phyloP scores from a whole-genome alignment of 2,113 vertebrate genomes.

The Pseudopodoces humilis region DNA sequence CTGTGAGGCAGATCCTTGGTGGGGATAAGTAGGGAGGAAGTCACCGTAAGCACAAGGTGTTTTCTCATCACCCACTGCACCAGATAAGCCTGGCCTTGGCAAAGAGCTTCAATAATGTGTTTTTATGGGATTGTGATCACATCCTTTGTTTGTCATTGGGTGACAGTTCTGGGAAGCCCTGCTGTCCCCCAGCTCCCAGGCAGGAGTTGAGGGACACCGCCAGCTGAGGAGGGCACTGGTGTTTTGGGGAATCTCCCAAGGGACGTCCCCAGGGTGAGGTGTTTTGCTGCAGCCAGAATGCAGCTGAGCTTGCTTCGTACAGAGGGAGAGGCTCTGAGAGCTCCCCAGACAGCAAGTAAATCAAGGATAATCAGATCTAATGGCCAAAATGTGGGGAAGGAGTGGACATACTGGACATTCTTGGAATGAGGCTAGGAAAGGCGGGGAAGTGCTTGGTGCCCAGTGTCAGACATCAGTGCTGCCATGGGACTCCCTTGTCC shows the following conservation, averaged over 20 bases:
- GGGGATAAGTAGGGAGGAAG: not conserved
- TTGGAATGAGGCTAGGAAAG: not conserved
- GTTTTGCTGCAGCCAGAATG: not conserved
- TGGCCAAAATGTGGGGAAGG: not conserved
- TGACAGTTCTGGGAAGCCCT: not conserved
- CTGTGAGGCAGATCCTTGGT: not conserved
- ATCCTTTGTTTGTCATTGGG: accelerated
- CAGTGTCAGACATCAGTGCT: not conserved
- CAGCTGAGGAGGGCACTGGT: not conserved
- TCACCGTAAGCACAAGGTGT: accelerated
- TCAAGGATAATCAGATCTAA: not conserved
- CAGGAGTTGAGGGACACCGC: not conserved
- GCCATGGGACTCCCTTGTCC: not conserved
- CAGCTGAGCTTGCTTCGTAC: not conserved
- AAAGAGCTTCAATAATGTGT: accelerated
- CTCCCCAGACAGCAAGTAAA: not conserved
- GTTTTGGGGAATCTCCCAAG: not conserved
- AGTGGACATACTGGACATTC: not conserved
- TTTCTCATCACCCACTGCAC: accelerated
- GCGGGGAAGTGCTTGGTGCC: not conserved
- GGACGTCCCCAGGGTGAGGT: not conserved
- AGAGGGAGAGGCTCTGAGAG: not conserved
- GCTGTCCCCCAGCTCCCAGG: not conserved
- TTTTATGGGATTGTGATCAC: not conserved
- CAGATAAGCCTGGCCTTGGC: not conserved